Base-by-base conservation (phyloP, 2,888 invertebrate species). In the Pheosia tremula region DNA sequence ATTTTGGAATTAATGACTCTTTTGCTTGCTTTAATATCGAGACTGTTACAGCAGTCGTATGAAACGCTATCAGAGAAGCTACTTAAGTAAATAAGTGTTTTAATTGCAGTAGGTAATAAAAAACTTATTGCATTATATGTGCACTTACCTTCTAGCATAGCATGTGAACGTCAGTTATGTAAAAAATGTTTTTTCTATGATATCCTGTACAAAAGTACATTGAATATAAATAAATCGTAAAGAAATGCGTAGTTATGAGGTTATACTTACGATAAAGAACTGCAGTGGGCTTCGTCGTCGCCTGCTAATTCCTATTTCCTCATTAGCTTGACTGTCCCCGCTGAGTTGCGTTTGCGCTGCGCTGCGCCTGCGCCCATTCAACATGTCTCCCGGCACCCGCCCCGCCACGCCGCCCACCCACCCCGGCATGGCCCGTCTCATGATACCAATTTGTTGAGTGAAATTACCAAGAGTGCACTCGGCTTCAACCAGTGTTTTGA, bases 251-350 rank as follows among this genome's bases (percentile, higher is more conserved):
- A 38, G 37, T 13, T 13, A 76, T 70, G 24, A 24, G 53, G 37
- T 13, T 13, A 76, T 70, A 71, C 78, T 79, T 81, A 80, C 78
- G 78, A 84, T 86, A 84, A 87, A 89, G 88, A 86, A 88, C 79
- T 90, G 90, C 89, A 89, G 76, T 86, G 80, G 77, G 81, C 83
- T 85, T 84, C 86, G 87, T 85, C 86, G 88, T 85, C 86, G 87
- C 83, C 86, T 84, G 90, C 89, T 93, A 93, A 93, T 93, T 93
- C 90, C 82, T 93, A 90, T 92, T 92, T 93, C 93, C 93, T 93
- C 93, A 93, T 93, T 93, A 93, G 83, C 72, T 79, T 73, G 75
- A 63, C 77, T 75, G 84, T 81, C 86, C 84, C 86, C 85, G 87
- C 80, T 74, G 79, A 61, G 69, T 55, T 64, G 69, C 65, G 67